phyloP scores from a whole-genome alignment of 2,113 vertebrate species.

The Psophia crepitans region DNA sequence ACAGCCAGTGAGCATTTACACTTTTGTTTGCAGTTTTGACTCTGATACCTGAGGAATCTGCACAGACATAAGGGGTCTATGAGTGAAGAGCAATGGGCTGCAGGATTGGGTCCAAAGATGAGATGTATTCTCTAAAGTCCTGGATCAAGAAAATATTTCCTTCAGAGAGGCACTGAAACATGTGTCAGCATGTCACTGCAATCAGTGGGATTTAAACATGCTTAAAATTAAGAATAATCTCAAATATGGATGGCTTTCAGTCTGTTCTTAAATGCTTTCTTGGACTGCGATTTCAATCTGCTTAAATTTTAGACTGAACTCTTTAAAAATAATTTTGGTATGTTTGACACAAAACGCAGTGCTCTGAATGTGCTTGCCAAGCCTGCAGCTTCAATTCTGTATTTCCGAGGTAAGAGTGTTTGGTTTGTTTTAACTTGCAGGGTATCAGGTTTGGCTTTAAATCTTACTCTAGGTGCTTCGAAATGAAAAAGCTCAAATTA shows the following conservation, averaged over 20 bases:
- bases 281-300: not conserved
- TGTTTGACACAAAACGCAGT: not conserved
- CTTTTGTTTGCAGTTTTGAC: not conserved
- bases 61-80: not conserved
- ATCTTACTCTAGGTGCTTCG: not conserved
- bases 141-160: not conserved
- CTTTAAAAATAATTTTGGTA: not conserved
- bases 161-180: not conserved
- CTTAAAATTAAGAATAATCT: not conserved
- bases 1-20: not conserved
- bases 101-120: not conserved
- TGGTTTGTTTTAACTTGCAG: not conserved
- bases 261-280: not conserved
- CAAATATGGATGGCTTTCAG: not conserved
- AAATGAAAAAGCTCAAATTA: conserved; percentile 44
- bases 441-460: not conserved
- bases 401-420: not conserved
- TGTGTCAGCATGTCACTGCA: not conserved
- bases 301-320: not conserved
- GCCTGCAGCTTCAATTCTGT: not conserved
- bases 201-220: not conserved
- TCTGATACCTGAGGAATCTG: not conserved
- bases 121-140: not conserved
- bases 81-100: not conserved
- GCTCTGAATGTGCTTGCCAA: rapidly evolving